Evolutionary conservation across 2,113 vertebrate species (phyloP), one percentile per base, ranked within the genome.

Genomic region (Ascaphus truei): DNA sequence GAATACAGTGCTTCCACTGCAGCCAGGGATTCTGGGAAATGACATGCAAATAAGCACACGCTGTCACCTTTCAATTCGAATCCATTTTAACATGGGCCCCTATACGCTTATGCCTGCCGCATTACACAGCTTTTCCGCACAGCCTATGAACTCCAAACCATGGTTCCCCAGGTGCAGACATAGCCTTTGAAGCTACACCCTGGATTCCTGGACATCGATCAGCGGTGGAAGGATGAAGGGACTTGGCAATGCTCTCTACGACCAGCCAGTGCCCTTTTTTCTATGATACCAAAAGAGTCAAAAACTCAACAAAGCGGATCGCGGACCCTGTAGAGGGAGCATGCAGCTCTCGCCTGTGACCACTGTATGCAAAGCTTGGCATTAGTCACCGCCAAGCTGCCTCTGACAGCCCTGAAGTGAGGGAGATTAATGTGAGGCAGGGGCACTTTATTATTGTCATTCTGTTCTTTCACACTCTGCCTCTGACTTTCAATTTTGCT

Each of bases 361-460:
- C 93, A 94, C 92, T 86, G 90, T 95, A 98, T 98, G 96, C 94
- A 98, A 97, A 98, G 94, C 82, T 90, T 91, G 92, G 94, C 93
- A 96, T 98, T 98, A 97, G 93, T 98, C 95, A 96, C 93, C 89
- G 93, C 89, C 92, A 84, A 91, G 90, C 92, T 90, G 85, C 83
- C 88, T 87, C 90, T 96, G 96, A 97, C 95, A 96, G 89, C 81
- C 91, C 93, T 88, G 93, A 90, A 92, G 92, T 96, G 96, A 98
- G 92, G 93, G 94, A 98, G 96, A 98, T 98, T 96, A 98, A 98
- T 98, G 93, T 88, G 85, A 90, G 85, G 87, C 85, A 85, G 82
- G 87, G 89, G 92, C 91, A 96, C 93, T 96, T 97, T 98, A 95
- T 98, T 98, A 96, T 96, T 94, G 95, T 97, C 95, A 96, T 93